Conservation (phyloP, 2,888 invertebrate species). For the Melanchra persicariae region DNA sequence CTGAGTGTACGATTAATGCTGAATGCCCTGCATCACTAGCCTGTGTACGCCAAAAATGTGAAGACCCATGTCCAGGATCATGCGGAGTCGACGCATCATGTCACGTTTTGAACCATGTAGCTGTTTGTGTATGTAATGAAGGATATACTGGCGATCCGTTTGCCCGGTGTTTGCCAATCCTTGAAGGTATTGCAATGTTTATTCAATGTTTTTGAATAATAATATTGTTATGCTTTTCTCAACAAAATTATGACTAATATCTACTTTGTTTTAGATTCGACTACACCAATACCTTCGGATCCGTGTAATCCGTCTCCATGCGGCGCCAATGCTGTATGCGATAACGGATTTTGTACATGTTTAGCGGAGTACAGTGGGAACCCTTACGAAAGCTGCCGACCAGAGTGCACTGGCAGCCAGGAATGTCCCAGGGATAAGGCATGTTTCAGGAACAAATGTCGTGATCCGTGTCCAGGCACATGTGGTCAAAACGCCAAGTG, state of each 20-base stretch:
- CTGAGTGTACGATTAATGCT: conserved; percentile 95
- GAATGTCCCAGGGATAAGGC: conserved; percentile 93
- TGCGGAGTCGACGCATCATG: conserved; percentile 95
- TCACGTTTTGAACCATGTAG: conserved; percentile 94
- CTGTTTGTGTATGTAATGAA: conserved; percentile 94
- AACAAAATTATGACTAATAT: background rate
- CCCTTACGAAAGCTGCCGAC: conserved; percentile 93
- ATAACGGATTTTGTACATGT: conserved; percentile 93
- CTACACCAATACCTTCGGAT: conserved; percentile 84
- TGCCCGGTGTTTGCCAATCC: conserved; percentile 92
- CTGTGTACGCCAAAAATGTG: conserved; percentile 95
- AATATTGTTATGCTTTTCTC: background rate
- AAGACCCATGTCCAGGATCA: conserved; percentile 95
- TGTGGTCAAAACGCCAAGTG: conserved; percentile 94
- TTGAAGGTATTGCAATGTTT: conserved; percentile 78
- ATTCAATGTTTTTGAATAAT: background rate
- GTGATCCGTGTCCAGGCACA: conserved; percentile 94
- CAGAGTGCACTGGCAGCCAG: conserved; percentile 93
- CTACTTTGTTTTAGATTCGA: conserved; percentile 77
- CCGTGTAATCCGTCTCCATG: conserved; percentile 94
- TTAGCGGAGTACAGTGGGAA: conserved; percentile 93
- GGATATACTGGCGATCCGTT: conserved; percentile 96
- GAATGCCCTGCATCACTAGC: conserved; percentile 95
- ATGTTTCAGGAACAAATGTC: conserved; percentile 93
- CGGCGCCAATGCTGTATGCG: conserved; percentile 93